Percentiles rank a stretch among this genome's conserved stretches.
Evolutionary conservation across 1,140 invertebrate genomes (phyloP).

Genomic region (Ridgeia piscesae): DNA sequence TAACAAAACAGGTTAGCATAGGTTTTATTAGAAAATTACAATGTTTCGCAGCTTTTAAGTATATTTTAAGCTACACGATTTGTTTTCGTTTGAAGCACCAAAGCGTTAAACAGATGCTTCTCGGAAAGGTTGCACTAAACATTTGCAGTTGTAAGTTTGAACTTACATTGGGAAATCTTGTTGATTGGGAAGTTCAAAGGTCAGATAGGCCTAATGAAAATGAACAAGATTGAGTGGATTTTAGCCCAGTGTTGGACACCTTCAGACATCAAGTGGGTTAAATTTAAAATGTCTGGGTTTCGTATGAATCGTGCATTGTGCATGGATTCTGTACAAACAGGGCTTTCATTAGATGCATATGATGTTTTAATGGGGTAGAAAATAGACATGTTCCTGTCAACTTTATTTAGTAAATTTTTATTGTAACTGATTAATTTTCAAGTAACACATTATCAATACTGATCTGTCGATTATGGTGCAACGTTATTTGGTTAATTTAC

Average conservation of each 20-base stretch:
- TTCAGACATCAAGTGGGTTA: neutral
- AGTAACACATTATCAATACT: neutral
- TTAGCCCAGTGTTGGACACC: neutral
- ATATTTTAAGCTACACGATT: neutral
- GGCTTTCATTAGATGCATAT: neutral
- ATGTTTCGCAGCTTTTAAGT: conserved; percentile 5
- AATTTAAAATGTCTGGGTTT: neutral
- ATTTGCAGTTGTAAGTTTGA: neutral
- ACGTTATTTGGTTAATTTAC: neutral
- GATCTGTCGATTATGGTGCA: neutral
- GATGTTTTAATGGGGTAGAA: neutral
- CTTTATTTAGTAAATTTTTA: neutral
- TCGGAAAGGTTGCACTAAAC: neutral
- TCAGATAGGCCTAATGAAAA: neutral
- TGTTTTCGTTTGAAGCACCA: neutral
- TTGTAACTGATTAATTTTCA: neutral
- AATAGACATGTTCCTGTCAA: neutral
- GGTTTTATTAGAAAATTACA: neutral
- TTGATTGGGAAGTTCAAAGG: neutral
- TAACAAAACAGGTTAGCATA: neutral
- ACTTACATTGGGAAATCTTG: neutral
- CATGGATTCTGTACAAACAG: neutral
- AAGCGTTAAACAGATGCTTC: neutral
- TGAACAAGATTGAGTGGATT: neutral
- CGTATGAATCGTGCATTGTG: neutral